phyloP scores from a whole-genome alignment of 2,888 invertebrate genomes.

The Rhingia rostrata region DNA sequence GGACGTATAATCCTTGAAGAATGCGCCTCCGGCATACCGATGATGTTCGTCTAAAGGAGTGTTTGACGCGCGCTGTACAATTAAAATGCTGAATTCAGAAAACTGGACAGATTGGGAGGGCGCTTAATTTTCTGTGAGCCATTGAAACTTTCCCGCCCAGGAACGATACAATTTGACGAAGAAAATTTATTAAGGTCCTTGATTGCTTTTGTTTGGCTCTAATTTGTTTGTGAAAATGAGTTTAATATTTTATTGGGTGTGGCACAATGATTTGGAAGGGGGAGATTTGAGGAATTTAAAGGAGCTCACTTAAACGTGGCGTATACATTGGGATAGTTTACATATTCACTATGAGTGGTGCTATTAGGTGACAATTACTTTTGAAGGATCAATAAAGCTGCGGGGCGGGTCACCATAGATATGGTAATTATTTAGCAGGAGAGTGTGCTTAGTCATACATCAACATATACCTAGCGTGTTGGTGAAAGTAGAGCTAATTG shows the following conservation, averaged over 20 bases:
- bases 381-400: too few relatives aligned
- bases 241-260: slow-evolving; percentile 54
- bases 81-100: slow-evolving; percentile 32
- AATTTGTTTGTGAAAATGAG: slow-evolving; percentile 58
- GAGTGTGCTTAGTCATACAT: too few relatives aligned
- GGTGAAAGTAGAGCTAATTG: too few relatives aligned
- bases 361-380: too few relatives aligned
- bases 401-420: too few relatives aligned
- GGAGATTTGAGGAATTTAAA: too few relatives aligned
- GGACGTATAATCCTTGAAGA: slow-evolving; percentile 31
- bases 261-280: too few relatives aligned
- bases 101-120: not conserved
- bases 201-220: slow-evolving; percentile 66
- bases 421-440: too few relatives aligned
- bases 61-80: slow-evolving; percentile 1
- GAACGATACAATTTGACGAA: slow-evolving; percentile 15
- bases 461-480: too few relatives aligned
- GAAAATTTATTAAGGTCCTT: slow-evolving; percentile 60
- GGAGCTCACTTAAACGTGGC: too few relatives aligned
- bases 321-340: too few relatives aligned
- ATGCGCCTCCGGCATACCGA: slow-evolving; percentile 5
- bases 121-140: slow-evolving; percentile 19
- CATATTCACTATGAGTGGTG: too few relatives aligned
- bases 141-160: not conserved
- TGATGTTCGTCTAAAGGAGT: slow-evolving; percentile 19